Percentiles rank a stretch among this genome's conserved stretches.
phyloP scores from a whole-genome alignment of 2,113 vertebrate species.

The Halcyon senegalensis region DNA sequence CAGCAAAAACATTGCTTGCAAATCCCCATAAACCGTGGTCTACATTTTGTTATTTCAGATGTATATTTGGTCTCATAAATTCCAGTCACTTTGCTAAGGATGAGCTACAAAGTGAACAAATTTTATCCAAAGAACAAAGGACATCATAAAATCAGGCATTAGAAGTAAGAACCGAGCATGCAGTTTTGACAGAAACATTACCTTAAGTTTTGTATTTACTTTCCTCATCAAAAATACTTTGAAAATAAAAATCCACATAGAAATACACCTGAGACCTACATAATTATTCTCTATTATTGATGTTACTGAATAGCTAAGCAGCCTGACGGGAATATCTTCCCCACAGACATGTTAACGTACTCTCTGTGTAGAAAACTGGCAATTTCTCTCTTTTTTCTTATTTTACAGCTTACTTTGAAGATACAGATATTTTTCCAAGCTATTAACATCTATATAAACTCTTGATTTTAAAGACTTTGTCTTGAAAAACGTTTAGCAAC shows the following conservation, averaged over 20 bases:
- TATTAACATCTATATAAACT: not conserved
- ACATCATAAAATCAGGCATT: not conserved
- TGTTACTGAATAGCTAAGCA: not conserved
- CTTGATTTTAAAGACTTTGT: not conserved
- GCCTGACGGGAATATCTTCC: not conserved
- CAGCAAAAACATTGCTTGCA: not conserved
- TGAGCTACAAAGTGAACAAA: not conserved
- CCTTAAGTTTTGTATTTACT: not conserved
- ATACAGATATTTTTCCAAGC: not conserved
- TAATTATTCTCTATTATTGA: not conserved
- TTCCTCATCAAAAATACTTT: not conserved
- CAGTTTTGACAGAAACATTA: not conserved
- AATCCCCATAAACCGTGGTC: not conserved
- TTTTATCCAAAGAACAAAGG: not conserved
- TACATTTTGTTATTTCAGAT: not conserved
- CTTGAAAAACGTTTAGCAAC: not conserved
- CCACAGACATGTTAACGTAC: not conserved
- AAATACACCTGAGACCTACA: not conserved
- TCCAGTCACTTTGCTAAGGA: not conserved
- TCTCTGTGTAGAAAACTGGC: not conserved
- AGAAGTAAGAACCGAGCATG: not conserved
- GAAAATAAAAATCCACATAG: not conserved
- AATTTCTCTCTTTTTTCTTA: not conserved
- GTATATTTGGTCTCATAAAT: not conserved
- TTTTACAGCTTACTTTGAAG: not conserved